Evolutionary conservation across 2,113 vertebrate species (phyloP).

Genomic region (Hippocampus mohnikei): DNA sequence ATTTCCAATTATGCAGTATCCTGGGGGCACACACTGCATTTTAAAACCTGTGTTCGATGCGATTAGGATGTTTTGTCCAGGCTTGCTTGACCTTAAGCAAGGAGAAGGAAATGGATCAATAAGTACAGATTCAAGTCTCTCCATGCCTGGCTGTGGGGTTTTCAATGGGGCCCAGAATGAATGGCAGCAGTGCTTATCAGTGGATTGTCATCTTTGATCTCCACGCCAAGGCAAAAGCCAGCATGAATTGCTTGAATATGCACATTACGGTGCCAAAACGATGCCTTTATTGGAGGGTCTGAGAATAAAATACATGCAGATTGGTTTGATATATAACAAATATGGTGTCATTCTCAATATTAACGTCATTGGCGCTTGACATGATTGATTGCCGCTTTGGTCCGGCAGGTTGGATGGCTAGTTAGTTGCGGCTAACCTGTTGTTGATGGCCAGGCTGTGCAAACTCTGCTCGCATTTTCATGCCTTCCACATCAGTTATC

Average conservation of each 20-base stretch:
- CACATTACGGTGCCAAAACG: neutral
- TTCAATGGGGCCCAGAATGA: neutral
- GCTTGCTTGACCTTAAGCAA: constrained; percentile 1
- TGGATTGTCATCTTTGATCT: neutral
- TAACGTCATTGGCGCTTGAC: no score
- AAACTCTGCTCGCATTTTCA: no score
- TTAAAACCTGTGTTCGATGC: neutral
- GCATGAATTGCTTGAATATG: neutral
- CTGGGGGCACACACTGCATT: neutral
- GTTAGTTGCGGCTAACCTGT: no score
- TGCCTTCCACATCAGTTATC: no score
- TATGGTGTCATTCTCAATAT: no score
- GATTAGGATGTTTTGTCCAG: neutral
- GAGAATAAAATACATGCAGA: no score
- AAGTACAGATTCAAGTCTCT: neutral
- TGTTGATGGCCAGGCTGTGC: no score
- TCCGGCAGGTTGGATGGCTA: no score
- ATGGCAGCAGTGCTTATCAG: neutral
- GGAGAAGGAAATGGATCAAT: neutral
- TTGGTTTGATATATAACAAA: no score
- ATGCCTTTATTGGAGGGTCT: no score
- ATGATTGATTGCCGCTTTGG: no score
- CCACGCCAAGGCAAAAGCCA: neutral
- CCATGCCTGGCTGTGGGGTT: neutral
- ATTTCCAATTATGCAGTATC: neutral